These are phyloP conservation scores for Lamellibrachia luymesi DNA, from an alignment of 1,140 invertebrate genomes.

Conservation along the genomic window DNA sequence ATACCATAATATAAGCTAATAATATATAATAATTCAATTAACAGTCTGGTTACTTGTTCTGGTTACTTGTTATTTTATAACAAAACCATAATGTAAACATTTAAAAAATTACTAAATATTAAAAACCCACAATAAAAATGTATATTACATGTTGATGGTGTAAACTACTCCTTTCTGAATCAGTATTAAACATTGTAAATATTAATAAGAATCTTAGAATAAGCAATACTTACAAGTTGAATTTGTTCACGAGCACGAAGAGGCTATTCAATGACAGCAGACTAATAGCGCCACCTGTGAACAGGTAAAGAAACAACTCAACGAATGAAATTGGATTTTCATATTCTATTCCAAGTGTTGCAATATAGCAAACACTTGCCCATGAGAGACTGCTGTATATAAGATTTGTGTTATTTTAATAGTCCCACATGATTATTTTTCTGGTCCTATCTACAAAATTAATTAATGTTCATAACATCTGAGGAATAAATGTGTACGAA, in stretches of 20 bases:
- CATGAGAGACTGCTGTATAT: no score
- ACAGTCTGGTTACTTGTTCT: no score
- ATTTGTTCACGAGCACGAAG: constrained; percentile 82
- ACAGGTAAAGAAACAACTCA: neutral
- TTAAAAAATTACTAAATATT: neutral
- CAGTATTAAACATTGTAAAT: neutral
- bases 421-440: no score
- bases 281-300: constrained; percentile 77
- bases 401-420: no score
- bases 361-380: no score
- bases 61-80: neutral
- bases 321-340: neutral
- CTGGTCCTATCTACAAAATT: no score
- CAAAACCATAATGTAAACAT: neutral
- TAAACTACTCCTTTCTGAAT: neutral
- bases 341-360: neutral
- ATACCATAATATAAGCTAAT: no score
- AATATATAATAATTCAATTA: neutral
- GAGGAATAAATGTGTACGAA: no score
- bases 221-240: constrained; percentile 72
- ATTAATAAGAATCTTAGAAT: neutral
- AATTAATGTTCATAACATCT: no score
- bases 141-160: neutral
- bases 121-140: neutral
- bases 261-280: constrained; percentile 90